Base-by-base conservation (phyloP, 64 coral and sea anemone species). In the Stichodactyla mertensii region DNA sequence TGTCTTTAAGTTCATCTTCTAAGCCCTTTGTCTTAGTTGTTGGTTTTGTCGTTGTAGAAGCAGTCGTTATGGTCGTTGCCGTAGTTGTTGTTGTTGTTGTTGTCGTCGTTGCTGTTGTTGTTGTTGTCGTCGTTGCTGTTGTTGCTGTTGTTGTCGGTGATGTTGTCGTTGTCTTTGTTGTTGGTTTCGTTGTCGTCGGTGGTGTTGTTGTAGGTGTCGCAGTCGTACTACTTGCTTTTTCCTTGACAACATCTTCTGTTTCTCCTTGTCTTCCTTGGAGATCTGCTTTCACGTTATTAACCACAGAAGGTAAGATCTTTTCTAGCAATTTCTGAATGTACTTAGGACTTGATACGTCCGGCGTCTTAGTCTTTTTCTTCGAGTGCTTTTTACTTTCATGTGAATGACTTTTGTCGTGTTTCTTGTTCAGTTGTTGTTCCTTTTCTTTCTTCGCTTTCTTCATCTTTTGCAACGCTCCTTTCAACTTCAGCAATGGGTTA, bases 301-400 rank as follows among this genome's bases (percentile, higher is more conserved):
- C 52, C 20, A 97, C 81, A 22, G 91, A 83, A 85, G 94, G 94
- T 27, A 97, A 78, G 15, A 93, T 87, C 82, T 71, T 93, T 10
- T 79, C 85, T 26, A 97, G 26, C 22, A 97, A 59, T 54, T 82
- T 88, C 52, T 90, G 85, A 6, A 97, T 90, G 51, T 89, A 82
- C 52, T 83, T 52, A 11, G 64, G 87, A 84, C 83, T 87, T 27
- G 28, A 83, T 11, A 62, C 51, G 55, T 61, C 83, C 18, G 23
- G n/a, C 31, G 55, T 3, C 87, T 62, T 90, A 20, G 15, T 27
- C 54, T 24, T 52, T 71, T 77, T 52, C 27, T 55, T 13, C 45
- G 14, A 1, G 55, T 12, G 56, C n/a, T 71, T 79, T 87, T 87
- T 93, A 57, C 15, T 88, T 71, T 16, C 20, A 26, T 31, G 51